Evolutionary conservation across 2,888 invertebrate genomes (phyloP).

Genomic region (Malthinus flaveolus): DNA sequence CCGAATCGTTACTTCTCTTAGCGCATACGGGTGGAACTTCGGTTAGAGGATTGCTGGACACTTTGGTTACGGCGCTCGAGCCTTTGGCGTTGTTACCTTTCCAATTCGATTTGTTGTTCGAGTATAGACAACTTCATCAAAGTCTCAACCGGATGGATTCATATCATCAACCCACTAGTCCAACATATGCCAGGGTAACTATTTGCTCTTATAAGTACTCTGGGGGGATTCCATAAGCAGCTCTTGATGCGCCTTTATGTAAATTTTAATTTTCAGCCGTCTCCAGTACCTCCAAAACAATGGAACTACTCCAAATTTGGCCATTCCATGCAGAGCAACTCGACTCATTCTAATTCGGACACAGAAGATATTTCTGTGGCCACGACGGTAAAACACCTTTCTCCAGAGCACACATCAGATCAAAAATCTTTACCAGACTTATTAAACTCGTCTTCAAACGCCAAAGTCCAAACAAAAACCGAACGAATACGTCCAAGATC

Average conservation of each 20-base stretch:
- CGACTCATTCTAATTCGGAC: slow-evolving; percentile 58
- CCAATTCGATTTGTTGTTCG: slow-evolving; percentile 79
- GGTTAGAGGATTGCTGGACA: slow-evolving; percentile 68
- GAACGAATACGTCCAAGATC: slow-evolving; percentile 70
- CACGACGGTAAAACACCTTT: slow-evolving; percentile 59
- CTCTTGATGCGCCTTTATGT: not conserved
- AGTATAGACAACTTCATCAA: slow-evolving; percentile 74
- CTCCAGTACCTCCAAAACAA: slow-evolving; percentile 51
- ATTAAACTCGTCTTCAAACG: slow-evolving; percentile 60
- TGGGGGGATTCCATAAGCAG: not conserved
- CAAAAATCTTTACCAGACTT: slow-evolving; percentile 58
- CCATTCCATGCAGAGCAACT: slow-evolving; percentile 61
- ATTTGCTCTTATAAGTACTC: not conserved
- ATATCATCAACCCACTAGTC: slow-evolving; percentile 50
- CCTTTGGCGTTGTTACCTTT: slow-evolving; percentile 80
- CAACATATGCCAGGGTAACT: slow-evolving; percentile 47
- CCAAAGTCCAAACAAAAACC: slow-evolving; percentile 52
- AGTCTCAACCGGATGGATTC: slow-evolving; percentile 71
- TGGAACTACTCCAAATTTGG: slow-evolving; percentile 63
- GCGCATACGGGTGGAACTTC: slow-evolving; percentile 65
- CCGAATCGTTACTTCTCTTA: slow-evolving; percentile 71
- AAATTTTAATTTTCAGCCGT: slow-evolving; percentile 3
- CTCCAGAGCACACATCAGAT: slow-evolving; percentile 51
- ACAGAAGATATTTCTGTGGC: slow-evolving; percentile 52
- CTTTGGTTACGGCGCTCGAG: slow-evolving; percentile 75